Evolutionary conservation across 2,113 vertebrate species (phyloP).

Genomic region (Mobula birostris): DNA sequence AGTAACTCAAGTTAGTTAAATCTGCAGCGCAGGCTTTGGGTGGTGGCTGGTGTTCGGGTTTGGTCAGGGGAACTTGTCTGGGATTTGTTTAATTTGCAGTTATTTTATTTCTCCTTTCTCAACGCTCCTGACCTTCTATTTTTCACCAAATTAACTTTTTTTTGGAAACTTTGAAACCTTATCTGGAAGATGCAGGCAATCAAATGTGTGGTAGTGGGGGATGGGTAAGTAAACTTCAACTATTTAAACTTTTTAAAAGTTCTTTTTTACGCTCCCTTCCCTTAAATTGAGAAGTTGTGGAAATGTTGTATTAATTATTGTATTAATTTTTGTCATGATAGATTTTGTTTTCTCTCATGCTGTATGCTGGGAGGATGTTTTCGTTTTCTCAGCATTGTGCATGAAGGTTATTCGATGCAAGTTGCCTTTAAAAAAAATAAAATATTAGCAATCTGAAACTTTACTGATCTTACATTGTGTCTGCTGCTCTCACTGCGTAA

Average conservation of each 20-base stretch:
- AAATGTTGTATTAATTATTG: background rate
- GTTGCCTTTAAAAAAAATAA: background rate
- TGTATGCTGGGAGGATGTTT: background rate
- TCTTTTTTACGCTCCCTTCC: constrained; percentile 8
- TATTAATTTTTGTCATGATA: too few species aligned
- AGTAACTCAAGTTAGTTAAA: background rate
- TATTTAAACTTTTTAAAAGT: constrained; percentile 34
- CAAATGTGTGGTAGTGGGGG: constrained; percentile 88
- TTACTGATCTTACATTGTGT: background rate
- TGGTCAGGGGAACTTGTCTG: background rate
- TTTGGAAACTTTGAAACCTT: background rate
- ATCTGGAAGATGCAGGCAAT: constrained; percentile 75
- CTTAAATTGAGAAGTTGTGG: background rate
- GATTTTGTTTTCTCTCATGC: too few species aligned
- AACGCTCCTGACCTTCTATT: background rate
- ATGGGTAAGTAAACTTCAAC: constrained; percentile 68
- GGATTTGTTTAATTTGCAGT: background rate
- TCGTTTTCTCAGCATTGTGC: background rate
- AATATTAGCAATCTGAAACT: background rate
- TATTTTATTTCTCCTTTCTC: background rate
- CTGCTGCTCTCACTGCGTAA: background rate
- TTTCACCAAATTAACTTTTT: too few species aligned
- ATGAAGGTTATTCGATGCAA: background rate
- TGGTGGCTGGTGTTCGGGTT: background rate
- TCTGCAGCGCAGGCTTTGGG: background rate